Conservation (phyloP, 2,113 vertebrate genomes). For the Tetrax tetrax region DNA sequence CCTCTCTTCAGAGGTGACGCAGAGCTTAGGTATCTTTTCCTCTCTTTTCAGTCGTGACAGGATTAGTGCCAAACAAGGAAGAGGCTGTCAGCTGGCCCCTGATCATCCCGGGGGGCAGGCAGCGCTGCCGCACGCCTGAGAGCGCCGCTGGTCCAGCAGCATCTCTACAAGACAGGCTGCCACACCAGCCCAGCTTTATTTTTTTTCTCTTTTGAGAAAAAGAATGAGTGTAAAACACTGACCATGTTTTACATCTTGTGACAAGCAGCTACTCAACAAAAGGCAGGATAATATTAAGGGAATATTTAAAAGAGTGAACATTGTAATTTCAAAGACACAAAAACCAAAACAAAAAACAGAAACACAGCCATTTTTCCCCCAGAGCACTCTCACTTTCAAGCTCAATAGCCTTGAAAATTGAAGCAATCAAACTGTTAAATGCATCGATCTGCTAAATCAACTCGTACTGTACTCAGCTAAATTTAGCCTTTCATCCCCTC, state of each 20-base stretch:
- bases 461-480: slow-evolving; percentile 37
- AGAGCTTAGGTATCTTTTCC: neutral
- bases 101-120: neutral
- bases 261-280: slow-evolving; percentile 13
- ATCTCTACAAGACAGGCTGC: neutral
- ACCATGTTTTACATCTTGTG: neutral
- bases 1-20: neutral
- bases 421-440: slow-evolving; percentile 51
- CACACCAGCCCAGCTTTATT: neutral
- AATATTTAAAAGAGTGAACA: neutral
- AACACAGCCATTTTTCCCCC: slow-evolving; percentile 48
- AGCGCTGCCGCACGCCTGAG: neutral
- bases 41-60: neutral
- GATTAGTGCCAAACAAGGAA: neutral
- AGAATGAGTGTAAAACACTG: neutral
- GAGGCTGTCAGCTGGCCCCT: neutral
- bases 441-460: slow-evolving; percentile 62
- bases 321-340: slow-evolving; percentile 9
- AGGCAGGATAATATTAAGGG: slow-evolving; percentile 23
- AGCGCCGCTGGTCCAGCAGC: neutral
- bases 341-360: slow-evolving; percentile 61
- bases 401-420: slow-evolving; percentile 70
- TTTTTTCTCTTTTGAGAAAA: neutral
- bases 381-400: slow-evolving; percentile 36
- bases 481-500: slow-evolving; percentile 42